phyloP scores from a whole-genome alignment of 1,140 invertebrate genomes.

The Orussus abietinus region DNA sequence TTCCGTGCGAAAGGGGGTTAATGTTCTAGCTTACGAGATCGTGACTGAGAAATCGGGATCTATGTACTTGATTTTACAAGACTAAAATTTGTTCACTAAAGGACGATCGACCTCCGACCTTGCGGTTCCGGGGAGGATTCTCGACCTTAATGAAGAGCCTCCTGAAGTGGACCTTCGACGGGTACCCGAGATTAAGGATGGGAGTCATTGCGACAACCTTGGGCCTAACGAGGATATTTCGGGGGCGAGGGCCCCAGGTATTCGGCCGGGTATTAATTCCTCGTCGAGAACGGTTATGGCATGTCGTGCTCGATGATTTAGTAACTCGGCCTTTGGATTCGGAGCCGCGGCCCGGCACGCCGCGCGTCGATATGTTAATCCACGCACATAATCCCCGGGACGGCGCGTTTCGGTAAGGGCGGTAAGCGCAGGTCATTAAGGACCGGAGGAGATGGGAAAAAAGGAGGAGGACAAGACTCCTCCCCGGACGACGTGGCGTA shows the following conservation, averaged over 20 bases:
- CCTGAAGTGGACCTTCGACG: too few species aligned
- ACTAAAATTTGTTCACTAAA: too few species aligned
- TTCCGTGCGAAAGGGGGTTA: too few species aligned
- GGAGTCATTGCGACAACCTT: conserved; percentile 19
- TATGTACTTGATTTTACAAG: too few species aligned
- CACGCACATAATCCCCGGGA: conserved; percentile 40
- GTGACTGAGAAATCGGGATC: too few species aligned
- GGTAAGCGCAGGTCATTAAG: too few species aligned
- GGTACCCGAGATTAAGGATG: too few species aligned
- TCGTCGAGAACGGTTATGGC: conserved; percentile 34
- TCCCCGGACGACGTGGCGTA: conserved; percentile 25
- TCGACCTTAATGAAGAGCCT: too few species aligned
- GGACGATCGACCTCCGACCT: too few species aligned
- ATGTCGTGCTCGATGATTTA: conserved; percentile 41
- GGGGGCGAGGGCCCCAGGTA: conserved; percentile 21
- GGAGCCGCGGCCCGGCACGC: too few species aligned
- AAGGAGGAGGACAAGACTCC: conserved; percentile 10
- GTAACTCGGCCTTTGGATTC: conserved; percentile 44
- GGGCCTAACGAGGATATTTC: conserved; percentile 36
- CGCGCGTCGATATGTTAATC: conserved; percentile 53
- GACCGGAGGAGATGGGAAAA: conserved; percentile 17
- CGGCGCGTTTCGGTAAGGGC: conserved; percentile 24
- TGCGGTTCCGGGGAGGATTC: too few species aligned
- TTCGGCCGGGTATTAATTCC: conserved; percentile 28
- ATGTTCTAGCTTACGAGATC: too few species aligned